Evolutionary conservation across 2,113 vertebrate genomes (phyloP), one percentile per base, ranked within the genome.

Genomic region (Brachyhypopomus gauderio): DNA sequence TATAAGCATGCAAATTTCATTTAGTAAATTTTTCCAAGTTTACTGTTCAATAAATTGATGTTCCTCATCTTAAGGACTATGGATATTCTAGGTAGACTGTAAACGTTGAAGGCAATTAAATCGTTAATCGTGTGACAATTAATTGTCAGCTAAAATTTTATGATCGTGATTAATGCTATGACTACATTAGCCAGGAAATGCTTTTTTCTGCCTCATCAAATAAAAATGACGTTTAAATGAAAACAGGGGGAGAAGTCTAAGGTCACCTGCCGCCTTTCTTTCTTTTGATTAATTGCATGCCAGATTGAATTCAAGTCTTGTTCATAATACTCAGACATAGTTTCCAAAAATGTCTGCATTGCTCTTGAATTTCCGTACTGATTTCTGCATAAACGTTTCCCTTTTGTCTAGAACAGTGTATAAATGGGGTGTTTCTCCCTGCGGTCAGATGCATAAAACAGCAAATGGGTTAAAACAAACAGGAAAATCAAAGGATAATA

Each of bases 151-250:
- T 14, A 52, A 14, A 52, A 52, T 14, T 52, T 52, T 11, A 14
- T 14, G 45, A 52, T 52, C 45, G 11, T 52, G 45, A 52, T n/a
- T 41, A 1, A 19, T 25, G 64, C 34, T n/a, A 16, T 41, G 34
- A 9, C 14, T 36, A 34, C 27, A 70, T 70, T 70, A 38, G 36
- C 23, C n/a, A 11, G 34, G 66, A 70, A 70, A 70, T n/a, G 36
- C 19, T 70, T 70, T 22, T 5, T 23, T 70, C 66, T 70, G 20
- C 34, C 19, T 38, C 27, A 30, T 19, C 64, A 36, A 30, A 69
- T 70, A 70, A 70, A 70, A 70, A 12, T 70, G n/a, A 38, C n/a
- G n/a, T 70, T 41, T 22, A n/a, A n/a, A 70, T 70, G 66, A 70
- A n/a, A 38, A 70, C 6, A 22, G 66, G 36, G 8, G 4, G 20